phyloP scores from a whole-genome alignment of 2,888 invertebrate genomes.

The Theretra japonica region DNA sequence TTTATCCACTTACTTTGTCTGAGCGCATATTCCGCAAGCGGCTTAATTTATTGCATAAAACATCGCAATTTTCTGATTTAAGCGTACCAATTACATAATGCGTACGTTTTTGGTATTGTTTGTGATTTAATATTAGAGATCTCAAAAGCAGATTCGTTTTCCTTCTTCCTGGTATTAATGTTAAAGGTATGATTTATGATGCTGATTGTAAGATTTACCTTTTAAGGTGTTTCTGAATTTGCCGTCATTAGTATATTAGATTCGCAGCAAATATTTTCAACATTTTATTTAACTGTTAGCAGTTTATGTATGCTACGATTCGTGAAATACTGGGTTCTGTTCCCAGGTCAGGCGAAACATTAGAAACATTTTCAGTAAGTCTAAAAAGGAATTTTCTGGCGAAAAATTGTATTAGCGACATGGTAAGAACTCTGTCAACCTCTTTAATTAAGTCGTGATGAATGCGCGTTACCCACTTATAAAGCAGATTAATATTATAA shows the following conservation, averaged over 20 bases:
- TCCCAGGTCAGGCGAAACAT: no score
- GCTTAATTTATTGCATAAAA: slow-evolving; percentile 5
- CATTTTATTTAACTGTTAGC: no score
- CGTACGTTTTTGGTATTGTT: not conserved
- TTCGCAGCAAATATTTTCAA: not conserved
- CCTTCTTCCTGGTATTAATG: not conserved
- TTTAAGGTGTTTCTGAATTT: not conserved
- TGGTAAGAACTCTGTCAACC: no score
- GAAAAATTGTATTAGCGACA: no score
- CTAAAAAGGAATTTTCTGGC: no score
- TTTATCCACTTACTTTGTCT: no score
- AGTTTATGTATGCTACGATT: no score
- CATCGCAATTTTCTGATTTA: slow-evolving; percentile 1
- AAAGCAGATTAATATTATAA: not conserved
- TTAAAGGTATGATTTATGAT: not conserved
- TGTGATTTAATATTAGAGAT: not conserved
- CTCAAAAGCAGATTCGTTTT: not conserved
- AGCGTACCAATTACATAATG: slow-evolving; percentile 5
- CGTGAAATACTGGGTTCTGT: no score
- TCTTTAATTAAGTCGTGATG: no score
- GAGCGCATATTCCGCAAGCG: not conserved
- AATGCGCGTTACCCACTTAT: no score
- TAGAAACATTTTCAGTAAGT: not conserved
- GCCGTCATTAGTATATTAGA: not conserved
- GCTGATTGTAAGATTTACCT: not conserved